Base-by-base conservation (phyloP, 2,888 invertebrate genomes). In the Acronicta leporina region DNA sequence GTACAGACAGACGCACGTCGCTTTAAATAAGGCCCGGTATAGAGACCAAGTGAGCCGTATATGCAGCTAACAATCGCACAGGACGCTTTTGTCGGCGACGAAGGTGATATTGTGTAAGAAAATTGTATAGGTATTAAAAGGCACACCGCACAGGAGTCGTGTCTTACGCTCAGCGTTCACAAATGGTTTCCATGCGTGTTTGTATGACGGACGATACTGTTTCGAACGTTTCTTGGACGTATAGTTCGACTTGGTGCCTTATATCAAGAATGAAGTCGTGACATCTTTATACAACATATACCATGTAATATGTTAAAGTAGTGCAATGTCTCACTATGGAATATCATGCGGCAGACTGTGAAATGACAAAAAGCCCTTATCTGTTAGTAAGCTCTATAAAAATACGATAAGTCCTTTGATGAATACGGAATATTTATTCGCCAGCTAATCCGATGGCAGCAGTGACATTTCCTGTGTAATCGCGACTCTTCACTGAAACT, bases 31-130 rank as follows among this genome's bases (percentile, higher is more conserved):
- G 61, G 55, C 63, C 64, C 41, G 53, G 58, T 73, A 67, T 55
- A 72, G 63, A 51, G 54, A 49, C 60, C 47, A 63, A 52, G 58
- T 59, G 52, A 62, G 60, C 67, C 63, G 67, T 80, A 78, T 78
- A 80, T 77, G 78, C 56, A 66, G 30, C 41, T 56, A 51, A 82
- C 83, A 81, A 80, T 76, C 61, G 80, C 64, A 52, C 48, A 65
- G 38, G 70, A 68, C 49, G 63, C 74, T 69, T 75, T 74, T 79
- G 77, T 80, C 61, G 72, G 64, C 60, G 38, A 48, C 41, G 2
- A 20, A 3, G 55, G 40, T 48, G 33, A 53, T 55, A 71, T 64
- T 75, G 68, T 65, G 56, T 44, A 55, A 30, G 49, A 49, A 50
- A 61, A 68, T 53, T 51, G 40, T 59, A 56, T 50, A 65, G 47